These are phyloP conservation scores for Neotoxoptera formosana DNA, from an alignment of 1,140 invertebrate species.

Conservation along the genomic window DNA sequence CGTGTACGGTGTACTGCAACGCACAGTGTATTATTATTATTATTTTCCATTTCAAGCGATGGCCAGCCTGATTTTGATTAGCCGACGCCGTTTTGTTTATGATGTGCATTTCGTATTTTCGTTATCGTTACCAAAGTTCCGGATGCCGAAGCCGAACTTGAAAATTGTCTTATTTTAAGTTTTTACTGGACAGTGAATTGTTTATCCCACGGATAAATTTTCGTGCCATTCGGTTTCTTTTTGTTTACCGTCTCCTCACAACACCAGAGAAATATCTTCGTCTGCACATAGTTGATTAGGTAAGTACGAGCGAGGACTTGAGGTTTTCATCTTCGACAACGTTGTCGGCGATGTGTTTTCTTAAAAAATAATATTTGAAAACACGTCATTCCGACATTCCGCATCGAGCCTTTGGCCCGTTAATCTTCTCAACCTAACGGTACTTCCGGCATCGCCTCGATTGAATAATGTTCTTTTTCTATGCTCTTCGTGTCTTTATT, in stretches of 20 bases:
- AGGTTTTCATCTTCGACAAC: not conserved
- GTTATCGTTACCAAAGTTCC: constrained; percentile 14
- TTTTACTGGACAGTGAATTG: not conserved
- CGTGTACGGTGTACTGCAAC: too few relatives aligned
- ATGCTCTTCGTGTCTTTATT: not conserved
- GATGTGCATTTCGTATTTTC: not conserved
- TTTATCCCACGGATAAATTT: not conserved
- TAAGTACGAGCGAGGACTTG: not conserved
- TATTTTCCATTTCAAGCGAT: too few relatives aligned
- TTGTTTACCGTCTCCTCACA: not conserved
- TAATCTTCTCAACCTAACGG: not conserved
- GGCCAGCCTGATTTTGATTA: constrained; percentile 36
- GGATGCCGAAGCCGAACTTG: not conserved
- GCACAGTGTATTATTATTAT: too few relatives aligned
- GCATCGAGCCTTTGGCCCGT: not conserved
- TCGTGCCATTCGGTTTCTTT: not conserved
- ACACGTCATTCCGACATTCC: not conserved
- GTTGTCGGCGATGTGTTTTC: not conserved
- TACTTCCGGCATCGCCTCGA: not conserved
- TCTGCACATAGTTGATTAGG: not conserved
- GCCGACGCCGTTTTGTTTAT: not conserved
- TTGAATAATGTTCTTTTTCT: not conserved
- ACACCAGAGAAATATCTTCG: not conserved
- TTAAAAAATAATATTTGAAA: not conserved
- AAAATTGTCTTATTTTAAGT: not conserved